A percentile compares a stretch with the other conserved stretches of the same genome.
phyloP scores from a whole-genome alignment of 53 echinoderm and acorn worm species.

The Zoroaster sp. region DNA sequence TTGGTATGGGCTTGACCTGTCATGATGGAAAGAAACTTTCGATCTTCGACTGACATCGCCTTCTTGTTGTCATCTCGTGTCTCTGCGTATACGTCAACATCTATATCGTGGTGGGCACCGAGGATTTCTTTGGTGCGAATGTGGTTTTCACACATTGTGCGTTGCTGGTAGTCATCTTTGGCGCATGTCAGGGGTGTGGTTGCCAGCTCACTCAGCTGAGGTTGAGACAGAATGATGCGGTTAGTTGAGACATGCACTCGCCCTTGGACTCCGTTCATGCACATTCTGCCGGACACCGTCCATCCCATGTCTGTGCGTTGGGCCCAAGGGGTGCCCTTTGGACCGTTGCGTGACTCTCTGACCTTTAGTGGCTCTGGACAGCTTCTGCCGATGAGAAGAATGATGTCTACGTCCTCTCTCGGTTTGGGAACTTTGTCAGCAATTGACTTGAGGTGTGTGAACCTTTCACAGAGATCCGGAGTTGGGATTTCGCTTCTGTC shows the following conservation, averaged over 20 bases:
- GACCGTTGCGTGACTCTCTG: constrained; percentile 61
- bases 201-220: too few relatives aligned
- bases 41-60: constrained; percentile 56
- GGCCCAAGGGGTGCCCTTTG: constrained; percentile 62
- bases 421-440: not conserved
- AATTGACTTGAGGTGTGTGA: constrained; percentile 10
- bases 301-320: constrained; percentile 63
- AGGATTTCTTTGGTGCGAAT: too few relatives aligned
- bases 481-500: constrained; percentile 61
- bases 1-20: constrained; percentile 36
- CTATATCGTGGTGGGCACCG: too few relatives aligned
- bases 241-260: constrained; percentile 15
- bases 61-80: constrained; percentile 6
- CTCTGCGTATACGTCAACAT: constrained; percentile 1
- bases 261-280: constrained; percentile 6
- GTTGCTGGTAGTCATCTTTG: too few relatives aligned
- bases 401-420: constrained; percentile 43
- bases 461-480: constrained; percentile 40
- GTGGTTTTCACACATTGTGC: too few relatives aligned
- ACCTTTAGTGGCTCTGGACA: constrained; percentile 70
- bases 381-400: constrained; percentile 51
- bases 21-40: constrained; percentile 19
- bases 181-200: too few relatives aligned
- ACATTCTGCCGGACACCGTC: constrained; percentile 58
- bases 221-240: constrained; percentile 39